Conservation (phyloP, 2,888 invertebrate genomes). For the Nectonema munidae region DNA sequence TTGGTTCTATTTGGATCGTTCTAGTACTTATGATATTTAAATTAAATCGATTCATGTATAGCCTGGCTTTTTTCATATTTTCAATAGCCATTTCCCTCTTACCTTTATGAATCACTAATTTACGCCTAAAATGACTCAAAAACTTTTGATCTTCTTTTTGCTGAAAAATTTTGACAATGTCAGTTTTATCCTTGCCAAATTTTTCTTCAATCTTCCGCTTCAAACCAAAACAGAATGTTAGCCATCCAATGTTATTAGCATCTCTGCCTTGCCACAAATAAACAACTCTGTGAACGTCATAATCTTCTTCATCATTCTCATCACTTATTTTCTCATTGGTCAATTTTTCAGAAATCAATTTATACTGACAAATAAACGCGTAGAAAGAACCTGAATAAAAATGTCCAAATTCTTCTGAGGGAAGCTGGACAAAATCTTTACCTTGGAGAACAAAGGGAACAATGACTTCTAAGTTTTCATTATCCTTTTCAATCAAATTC, state of each 20-base stretch:
- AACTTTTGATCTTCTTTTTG: conserved; percentile 95
- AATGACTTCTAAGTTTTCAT: conserved; percentile 87
- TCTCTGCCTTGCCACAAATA: conserved; percentile 95
- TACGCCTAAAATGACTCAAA: conserved; percentile 71
- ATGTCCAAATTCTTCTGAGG: conserved; percentile 56
- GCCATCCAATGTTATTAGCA: conserved; percentile 95
- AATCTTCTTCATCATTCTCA: conserved; percentile 8
- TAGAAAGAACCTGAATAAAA: conserved; percentile 85
- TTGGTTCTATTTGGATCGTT: conserved; percentile 33
- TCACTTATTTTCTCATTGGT: not conserved
- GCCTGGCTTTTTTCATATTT: no score
- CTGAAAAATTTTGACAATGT: conserved; percentile 27
- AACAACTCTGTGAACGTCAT: conserved; percentile 30
- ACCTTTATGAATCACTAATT: conserved; percentile 64
- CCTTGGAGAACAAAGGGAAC: conserved; percentile 84
- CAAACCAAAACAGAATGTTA: conserved; percentile 73
- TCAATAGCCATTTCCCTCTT: no score
- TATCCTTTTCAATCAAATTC: conserved; percentile 79
- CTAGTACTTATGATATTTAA: no score
- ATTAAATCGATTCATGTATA: no score
- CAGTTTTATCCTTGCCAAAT: conserved; percentile 8
- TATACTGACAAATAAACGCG: conserved; percentile 80
- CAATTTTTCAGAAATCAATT: conserved; percentile 41
- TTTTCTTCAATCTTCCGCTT: conserved; percentile 43
- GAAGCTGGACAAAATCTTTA: conserved; percentile 73